These are phyloP conservation scores for Campylomormyrus tamandua DNA, from an alignment of 2,113 vertebrate genomes.

Conservation along the genomic window DNA sequence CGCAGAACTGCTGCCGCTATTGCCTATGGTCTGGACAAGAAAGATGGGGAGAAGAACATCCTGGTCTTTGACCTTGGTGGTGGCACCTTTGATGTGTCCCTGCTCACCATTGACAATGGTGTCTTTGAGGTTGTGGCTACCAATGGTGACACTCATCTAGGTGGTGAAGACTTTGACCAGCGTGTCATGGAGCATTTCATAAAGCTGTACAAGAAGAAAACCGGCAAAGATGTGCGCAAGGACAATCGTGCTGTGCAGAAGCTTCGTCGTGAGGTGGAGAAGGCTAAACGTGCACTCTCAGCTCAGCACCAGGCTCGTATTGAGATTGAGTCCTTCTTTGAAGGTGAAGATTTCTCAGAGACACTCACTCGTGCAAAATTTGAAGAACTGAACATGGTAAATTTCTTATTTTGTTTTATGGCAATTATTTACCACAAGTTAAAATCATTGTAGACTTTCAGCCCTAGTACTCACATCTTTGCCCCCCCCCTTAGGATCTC, in stretches of 20 bases:
- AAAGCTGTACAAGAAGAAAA: constrained; percentile 98
- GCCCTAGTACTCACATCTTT: neutral
- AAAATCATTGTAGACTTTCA: neutral
- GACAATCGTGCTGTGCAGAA: constrained; percentile 96
- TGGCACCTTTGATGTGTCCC: constrained; percentile 91
- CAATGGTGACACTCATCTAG: constrained; percentile 93
- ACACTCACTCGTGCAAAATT: constrained; percentile 94
- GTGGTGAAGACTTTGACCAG: constrained; percentile 98
- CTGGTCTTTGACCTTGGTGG: constrained; percentile 93
- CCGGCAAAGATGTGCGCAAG: constrained; percentile 92
- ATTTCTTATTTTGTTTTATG: neutral
- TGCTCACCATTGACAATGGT: constrained; percentile 94
- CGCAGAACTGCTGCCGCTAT: constrained; percentile 93
- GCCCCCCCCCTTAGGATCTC: constrained; percentile 65
- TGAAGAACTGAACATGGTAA: constrained; percentile 96
- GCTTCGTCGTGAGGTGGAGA: constrained; percentile 90
- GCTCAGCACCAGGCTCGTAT: constrained; percentile 94
- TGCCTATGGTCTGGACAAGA: constrained; percentile 91
- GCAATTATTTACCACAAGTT: neutral
- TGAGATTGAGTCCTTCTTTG: constrained; percentile 96
- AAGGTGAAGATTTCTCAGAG: constrained; percentile 95
- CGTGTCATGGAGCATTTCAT: constrained; percentile 99
- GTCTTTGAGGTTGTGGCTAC: constrained; percentile 99
- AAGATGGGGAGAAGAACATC: constrained; percentile 96
- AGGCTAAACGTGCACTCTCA: constrained; percentile 88